Conservation (phyloP, 2,888 invertebrate species). For the Ecdyonurus torrentis region DNA sequence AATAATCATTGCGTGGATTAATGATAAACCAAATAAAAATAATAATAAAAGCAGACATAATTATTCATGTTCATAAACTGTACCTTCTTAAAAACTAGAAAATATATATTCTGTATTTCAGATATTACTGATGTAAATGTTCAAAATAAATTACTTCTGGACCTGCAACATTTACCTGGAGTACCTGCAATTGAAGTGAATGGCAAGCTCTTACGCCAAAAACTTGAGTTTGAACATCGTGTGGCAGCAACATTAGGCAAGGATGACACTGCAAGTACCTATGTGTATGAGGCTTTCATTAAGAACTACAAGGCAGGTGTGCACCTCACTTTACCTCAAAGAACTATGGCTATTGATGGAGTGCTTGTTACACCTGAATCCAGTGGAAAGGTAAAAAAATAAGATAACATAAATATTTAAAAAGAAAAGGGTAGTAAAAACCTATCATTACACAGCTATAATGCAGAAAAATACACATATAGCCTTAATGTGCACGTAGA, state of each 20-base stretch:
- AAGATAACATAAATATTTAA: too few species aligned
- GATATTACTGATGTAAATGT: not conserved
- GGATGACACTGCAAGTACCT: conserved; percentile 45
- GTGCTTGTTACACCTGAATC: conserved; percentile 21
- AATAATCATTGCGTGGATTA: too few species aligned
- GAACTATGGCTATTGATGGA: conserved; percentile 46
- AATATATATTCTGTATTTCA: not conserved
- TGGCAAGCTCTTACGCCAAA: conserved; percentile 2
- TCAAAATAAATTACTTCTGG: not conserved
- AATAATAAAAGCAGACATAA: too few species aligned
- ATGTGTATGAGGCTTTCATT: conserved; percentile 47
- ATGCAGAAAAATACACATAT: too few species aligned
- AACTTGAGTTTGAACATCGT: conserved; percentile 35
- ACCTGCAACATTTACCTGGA: not conserved
- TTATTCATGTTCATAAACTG: too few species aligned
- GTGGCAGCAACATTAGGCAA: conserved; percentile 52
- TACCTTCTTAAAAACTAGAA: too few species aligned
- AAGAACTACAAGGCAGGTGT: conserved; percentile 44
- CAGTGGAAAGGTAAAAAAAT: not conserved
- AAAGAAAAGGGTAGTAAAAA: too few species aligned
- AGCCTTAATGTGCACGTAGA: too few species aligned
- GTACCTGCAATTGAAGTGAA: not conserved
- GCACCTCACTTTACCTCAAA: conserved; percentile 46
- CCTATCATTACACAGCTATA: too few species aligned
- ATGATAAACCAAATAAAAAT: conserved; percentile 36